Conservation (phyloP, 1,140 invertebrate genomes). For the Harlomillsia oculata region DNA sequence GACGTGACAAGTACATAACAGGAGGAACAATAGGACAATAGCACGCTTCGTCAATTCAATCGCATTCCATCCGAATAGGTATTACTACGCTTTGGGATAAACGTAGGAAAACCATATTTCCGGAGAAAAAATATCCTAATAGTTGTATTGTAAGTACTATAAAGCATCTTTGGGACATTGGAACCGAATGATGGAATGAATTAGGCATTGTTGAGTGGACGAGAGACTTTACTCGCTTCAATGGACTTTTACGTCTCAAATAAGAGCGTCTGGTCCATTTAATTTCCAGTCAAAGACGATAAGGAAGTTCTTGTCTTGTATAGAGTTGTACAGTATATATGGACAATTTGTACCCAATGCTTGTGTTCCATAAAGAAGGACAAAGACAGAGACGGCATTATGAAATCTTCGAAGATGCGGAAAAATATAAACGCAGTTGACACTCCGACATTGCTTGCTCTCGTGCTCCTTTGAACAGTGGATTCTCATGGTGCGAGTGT, state of each 20-base stretch:
- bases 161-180: neutral
- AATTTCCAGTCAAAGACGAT: too few species aligned
- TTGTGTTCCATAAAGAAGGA: neutral
- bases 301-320: too few species aligned
- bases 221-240: conserved; percentile 1
- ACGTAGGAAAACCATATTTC: neutral
- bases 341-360: neutral
- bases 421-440: neutral
- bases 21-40: too few species aligned
- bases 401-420: neutral
- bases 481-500: too few species aligned
- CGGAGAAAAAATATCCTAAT: too few species aligned
- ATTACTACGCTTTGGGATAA: neutral
- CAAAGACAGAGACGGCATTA: neutral
- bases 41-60: neutral
- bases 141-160: too few species aligned
- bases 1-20: too few species aligned
- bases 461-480: too few species aligned
- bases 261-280: neutral
- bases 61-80: neutral
- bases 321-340: too few species aligned
- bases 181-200: neutral
- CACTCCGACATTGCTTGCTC: too few species aligned
- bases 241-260: conserved; percentile 1
- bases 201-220: conserved; percentile 1